Evolutionary conservation across 2,797 vertebrate species (phyloP).

Genomic region (Botia kubotai): DNA sequence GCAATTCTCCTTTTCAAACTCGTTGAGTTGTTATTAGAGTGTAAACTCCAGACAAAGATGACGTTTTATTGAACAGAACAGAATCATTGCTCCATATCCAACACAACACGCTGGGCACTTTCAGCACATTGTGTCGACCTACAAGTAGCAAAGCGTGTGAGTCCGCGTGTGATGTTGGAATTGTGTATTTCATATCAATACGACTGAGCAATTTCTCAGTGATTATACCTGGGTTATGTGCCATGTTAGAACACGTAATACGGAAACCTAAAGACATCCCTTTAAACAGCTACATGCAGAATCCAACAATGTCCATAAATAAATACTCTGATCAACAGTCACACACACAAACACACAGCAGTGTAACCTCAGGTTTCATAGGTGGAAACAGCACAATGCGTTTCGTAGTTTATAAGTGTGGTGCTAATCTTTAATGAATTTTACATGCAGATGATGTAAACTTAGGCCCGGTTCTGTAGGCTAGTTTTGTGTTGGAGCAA

Average conservation of each 20-base stretch:
- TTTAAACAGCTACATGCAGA: slow-evolving; percentile 59
- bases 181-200: slow-evolving; percentile 49
- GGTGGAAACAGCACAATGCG: slow-evolving; percentile 58
- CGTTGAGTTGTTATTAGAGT: slow-evolving; percentile 50
- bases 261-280: slow-evolving; percentile 56
- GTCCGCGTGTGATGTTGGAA: slow-evolving; percentile 38
- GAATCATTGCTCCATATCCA: slow-evolving; percentile 56
- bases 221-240: slow-evolving; percentile 70
- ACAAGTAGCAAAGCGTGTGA: background rate
- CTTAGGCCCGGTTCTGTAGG: no score
- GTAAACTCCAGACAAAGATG: slow-evolving; percentile 56
- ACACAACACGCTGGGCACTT: slow-evolving; percentile 37
- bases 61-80: slow-evolving; percentile 38
- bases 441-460: slow-evolving; percentile 54
- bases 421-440: slow-evolving; percentile 61
- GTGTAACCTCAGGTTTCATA: background rate
- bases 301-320: slow-evolving; percentile 61
- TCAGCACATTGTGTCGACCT: slow-evolving; percentile 58
- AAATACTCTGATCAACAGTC: slow-evolving; percentile 41
- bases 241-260: slow-evolving; percentile 58
- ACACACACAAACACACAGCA: background rate
- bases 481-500: slow-evolving; percentile 57
- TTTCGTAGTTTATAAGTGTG: slow-evolving; percentile 57
- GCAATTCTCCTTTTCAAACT: no score
- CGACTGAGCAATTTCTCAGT: slow-evolving; percentile 53